Evolutionary conservation across 2,113 vertebrate genomes (phyloP), one percentile per base, ranked within the genome.

Genomic region (Motacilla alba): DNA sequence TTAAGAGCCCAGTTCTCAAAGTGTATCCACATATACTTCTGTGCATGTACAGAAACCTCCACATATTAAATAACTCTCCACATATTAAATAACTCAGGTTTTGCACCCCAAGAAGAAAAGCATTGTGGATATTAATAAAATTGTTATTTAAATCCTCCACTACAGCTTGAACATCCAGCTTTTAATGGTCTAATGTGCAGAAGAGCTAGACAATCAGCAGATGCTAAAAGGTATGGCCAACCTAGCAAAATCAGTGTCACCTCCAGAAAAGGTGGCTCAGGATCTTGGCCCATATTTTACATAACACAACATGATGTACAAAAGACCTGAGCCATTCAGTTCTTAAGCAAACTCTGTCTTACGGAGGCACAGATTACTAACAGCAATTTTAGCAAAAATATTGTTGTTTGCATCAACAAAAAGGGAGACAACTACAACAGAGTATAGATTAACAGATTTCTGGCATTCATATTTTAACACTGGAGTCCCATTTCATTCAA

Each of bases 401-500:
- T 22, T 77, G 58, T 47, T 44, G 30, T 49, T 52, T 74, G 21
- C 33, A 50, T 62, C 66, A 75, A 78, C 39, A 84, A 62, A 49
- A 87, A 81, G 58, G 47, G 86, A 95, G 93, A 93, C 76, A 93
- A 84, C 60, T 56, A 67, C 50, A 92, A 88, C 66, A 88, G 85
- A 43, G 60, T 66, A 78, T 46, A 91, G 28, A 95, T 93, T 63
- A 94, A 67, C 78, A 74, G 70, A 80, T 67, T 80, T 77, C 64
- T 69, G 33, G 88, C 44, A 78, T 77, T 89, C 90, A 30, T 23
- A 59, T 79, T 66, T 77, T 81, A 91, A 81, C 21, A 91, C 84
- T 35, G 63, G 30, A 77, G 60, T 60, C 43, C 27, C 59, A 83
- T 56, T 87, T 87, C 87, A 92, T 95, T 92, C 82, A 91, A 94